Base-by-base conservation (phyloP, 2,888 invertebrate species). In the Leucoma salicis region DNA sequence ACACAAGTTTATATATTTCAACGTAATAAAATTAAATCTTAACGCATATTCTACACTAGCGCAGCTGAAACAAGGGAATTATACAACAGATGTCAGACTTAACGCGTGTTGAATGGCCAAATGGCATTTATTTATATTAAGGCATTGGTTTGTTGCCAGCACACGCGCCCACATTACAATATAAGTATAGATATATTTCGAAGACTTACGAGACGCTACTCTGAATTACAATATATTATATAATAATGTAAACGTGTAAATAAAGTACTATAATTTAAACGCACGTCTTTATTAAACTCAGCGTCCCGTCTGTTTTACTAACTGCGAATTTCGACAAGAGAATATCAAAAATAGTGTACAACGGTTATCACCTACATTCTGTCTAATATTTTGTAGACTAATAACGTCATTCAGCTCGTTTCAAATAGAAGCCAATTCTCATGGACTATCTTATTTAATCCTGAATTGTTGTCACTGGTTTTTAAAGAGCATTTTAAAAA, bases 311-410 rank as follows among this genome's bases (percentile, higher is more conserved):
- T 68, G 78, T 77, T 72, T 75, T 72, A 78, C 78, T 78, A 79
- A 80, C 78, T 78, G 83, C 83, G 81, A 87, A 86, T 89, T 87
- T 86, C 89, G 89, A 88, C 86, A 89, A 89, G 89, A 89, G 84
- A 78, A 84, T 89, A 89, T 89, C 89, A 89, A 89, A 89, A 89
- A 89, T 89, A 89, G 88, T 86, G 85, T 81, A 82, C 80, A 78
- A 83, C 82, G 74, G 78, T 72, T 74, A 70, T 76, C 77, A 71
- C 63, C 80, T 84, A 86, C 78, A 77, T 79, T 84, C 79, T 85
- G 86, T 70, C 78, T 82, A 81, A 82, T 78, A 79, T 77, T 82
- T 73, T 82, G 83, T 81, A 80, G 73, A 77, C 76, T 80, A 77
- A 78, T 70, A 82, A 80, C 82, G 62, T 70, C 70, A 75, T 68